phyloP scores from a whole-genome alignment of 2,797 vertebrate species.

The Peromyscus melanophrys region DNA sequence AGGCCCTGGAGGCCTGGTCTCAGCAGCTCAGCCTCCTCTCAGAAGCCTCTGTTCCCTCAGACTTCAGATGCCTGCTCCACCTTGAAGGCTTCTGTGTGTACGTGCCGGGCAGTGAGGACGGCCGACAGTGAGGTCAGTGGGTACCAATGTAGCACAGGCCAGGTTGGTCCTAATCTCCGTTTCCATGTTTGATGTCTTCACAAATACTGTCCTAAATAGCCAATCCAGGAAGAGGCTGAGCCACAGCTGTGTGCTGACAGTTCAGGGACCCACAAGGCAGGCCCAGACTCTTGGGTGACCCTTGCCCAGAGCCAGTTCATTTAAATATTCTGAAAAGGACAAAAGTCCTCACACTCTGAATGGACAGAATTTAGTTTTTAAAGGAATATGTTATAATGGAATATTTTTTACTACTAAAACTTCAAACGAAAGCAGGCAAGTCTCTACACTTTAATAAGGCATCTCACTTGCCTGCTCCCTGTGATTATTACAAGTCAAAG shows the following conservation, averaged over 20 bases:
- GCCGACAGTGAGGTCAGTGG: background rate
- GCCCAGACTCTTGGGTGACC: background rate
- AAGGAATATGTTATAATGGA: slow-evolving; percentile 43
- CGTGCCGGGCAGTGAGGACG: too few relatives aligned
- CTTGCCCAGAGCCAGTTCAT: slow-evolving; percentile 9
- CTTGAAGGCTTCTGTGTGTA: background rate
- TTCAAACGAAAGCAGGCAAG: slow-evolving; percentile 73
- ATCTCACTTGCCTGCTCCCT: slow-evolving; percentile 44
- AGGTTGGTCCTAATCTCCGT: background rate
- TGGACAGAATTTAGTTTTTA: slow-evolving; percentile 72
- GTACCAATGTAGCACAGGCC: background rate
- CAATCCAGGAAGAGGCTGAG: background rate
- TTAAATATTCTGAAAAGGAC: slow-evolving; percentile 51
- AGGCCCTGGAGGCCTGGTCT: background rate
- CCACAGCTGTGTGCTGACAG: background rate
- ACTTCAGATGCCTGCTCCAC: background rate
- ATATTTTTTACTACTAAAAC: slow-evolving; percentile 63
- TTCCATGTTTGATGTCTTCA: background rate
- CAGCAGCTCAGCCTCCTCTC: background rate
- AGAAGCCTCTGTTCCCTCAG: background rate
- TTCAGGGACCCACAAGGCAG: background rate
- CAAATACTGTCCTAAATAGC: background rate
- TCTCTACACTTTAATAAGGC: slow-evolving; percentile 60
- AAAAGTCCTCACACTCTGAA: background rate
- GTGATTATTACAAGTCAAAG: slow-evolving; percentile 49